Evolutionary conservation across 1,140 invertebrate genomes (phyloP), one percentile per base, ranked within the genome.

Genomic region (Littorina saxatilis): DNA sequence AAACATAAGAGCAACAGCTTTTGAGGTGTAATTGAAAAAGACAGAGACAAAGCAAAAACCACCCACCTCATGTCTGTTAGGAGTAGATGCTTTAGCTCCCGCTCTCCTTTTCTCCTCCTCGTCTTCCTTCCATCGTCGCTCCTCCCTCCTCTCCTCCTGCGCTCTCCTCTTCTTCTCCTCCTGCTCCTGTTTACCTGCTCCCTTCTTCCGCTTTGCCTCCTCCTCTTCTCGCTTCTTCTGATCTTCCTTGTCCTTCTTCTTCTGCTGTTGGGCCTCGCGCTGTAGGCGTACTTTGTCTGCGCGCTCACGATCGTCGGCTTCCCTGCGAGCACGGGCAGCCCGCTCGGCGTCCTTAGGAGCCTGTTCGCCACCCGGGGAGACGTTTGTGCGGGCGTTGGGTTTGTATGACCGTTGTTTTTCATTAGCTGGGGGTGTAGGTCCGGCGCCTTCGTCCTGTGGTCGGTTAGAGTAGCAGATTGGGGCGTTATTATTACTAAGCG

Each of bases 221-320:
- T 78, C 55, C 76, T 63, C 76, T 39, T 78, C 58, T 20, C 27
- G 1, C 23, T 29, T 78, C 55, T 43, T 40, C 73, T 75, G n/a
- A 2, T 72, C 43, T 37, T 63, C 50, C 27, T 75, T 37, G 55
- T 78, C 76, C 39, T 76, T 50, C 74, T 39, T 76, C 50, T 61
- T 55, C 50, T 50, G 7, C 50, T 50, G 27, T 35, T n/a, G 7
- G 7, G 74, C 74, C 37, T 43, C 74, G 29, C 52, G 52, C 55
- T 78, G 76, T 39, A 40, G 52, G 2, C 15, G 52, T 27, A 2
- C 11, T 39, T 43, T 58, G 27, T 78, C 55, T n/a, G 55, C 52
- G 23, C 76, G 76, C 29, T 61, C 76, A 15, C 39, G 13, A 17
- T 78, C 58, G 23, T 78, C 70, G 0, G 70, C 70, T 37, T 66